Base-by-base conservation (phyloP, 2,888 invertebrate genomes). In the Drosophila mimica region DNA sequence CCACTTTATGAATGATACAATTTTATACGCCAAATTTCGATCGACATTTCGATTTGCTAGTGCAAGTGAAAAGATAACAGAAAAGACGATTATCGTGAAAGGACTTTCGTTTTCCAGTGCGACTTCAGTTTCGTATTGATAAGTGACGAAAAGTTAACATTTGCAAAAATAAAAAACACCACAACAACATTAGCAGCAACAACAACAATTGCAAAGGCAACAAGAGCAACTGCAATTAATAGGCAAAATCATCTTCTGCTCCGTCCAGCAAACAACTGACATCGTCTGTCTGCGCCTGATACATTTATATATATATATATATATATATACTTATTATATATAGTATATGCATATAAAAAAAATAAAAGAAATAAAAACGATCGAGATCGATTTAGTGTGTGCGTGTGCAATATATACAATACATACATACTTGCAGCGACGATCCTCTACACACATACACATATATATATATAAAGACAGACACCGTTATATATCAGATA, bases 381-480 rank as follows among this genome's bases (percentile, higher is more conserved):
- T 79, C 82, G 74, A 60, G 48, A 79, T 74, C 65, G 69, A 79
- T 68, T 81, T 76, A 52, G 57, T 63, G 82, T 82, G 83, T 85
- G 79, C 67, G 67, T 70, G 70, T 70, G 76, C 61, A 76, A 80
- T 60, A 76, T 74, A 78, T 25, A 63, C 11, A 46, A 51, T 31
- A 61, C 48, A 56, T 34, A 62, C 31, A 62, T 54, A 69, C 54
- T 66, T 46, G 83, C 71, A 83, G 89, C 76, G 83, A 76, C 87
- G 82, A 85, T 86, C 78, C 78, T 83, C 87, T 76, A 83, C 87
- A 89, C 81, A 89, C 74, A 70, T 83, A 53, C 61, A 52, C 57
- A 70, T 56, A 72, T 11, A 60, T 7, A 66, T 46, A 20, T 5
- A 54, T 36, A 52, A 36, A 74, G 62, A 74, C 71, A 62, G 54